Evolutionary conservation across 2,888 invertebrate species (phyloP), one percentile per base, ranked within the genome.

Genomic region (Aricia artaxerxes): DNA sequence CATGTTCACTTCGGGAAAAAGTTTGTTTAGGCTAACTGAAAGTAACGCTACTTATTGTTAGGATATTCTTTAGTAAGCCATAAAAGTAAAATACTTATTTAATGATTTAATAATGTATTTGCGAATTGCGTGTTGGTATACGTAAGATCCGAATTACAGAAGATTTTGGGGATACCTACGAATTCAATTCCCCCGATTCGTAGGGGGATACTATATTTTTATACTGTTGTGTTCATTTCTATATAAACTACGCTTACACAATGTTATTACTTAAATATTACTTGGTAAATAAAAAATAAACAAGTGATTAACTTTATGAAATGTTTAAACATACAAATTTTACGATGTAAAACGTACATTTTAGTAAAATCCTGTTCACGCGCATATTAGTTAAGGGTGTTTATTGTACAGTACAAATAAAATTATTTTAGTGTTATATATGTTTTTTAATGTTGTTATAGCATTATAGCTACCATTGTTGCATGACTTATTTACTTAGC

Each of bases 1-100:
- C 31, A 77, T 94, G 31, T 90, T 92, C 64, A 90, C 90, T 5
- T 83, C 85, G 44, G 89, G 88, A 1, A 88, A 83, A 57, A 85
- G 87, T 44, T 82, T 94, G 81, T 91, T 86, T 82, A 85, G 82
- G 78, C 84, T 93, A 82, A 84, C 80, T 0, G 82, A 84, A 69
- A 84, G 86, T 1, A 85, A 85, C 77, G 72, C 79, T 4, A 86
- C 86, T 40, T 69, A 80, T 69, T 87, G 82, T 82, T 82, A 80
- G 81, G 11, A 60, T 80, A 73, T 13, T 11, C 0, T 35, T 38
- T 24, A 13, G 35, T 13, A 35, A 69, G 13, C 69, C 1, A 69
- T 9, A 24, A 24, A 61, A 11, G 24, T 24, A n/a, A 7, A 31
- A 11, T 24, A 64, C 2, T 64, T 64, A 61, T 61, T 31, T 64